Conservation (phyloP, 2,888 invertebrate species). For the Fragum fragum region DNA sequence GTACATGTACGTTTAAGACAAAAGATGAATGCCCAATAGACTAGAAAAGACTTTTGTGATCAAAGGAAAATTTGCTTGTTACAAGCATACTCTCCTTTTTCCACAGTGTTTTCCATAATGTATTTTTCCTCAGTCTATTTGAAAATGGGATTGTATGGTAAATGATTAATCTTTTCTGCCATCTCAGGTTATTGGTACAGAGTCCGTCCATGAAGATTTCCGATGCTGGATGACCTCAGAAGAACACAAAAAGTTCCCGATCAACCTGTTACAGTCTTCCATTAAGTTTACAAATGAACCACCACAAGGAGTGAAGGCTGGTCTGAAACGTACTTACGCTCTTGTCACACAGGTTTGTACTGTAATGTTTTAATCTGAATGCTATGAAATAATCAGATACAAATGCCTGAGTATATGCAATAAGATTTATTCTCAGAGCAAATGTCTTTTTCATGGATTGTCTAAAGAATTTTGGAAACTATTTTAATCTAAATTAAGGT, state of each 20-base stretch:
- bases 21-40: too few species aligned
- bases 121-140: too few species aligned
- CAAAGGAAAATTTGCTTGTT: conserved; percentile 3
- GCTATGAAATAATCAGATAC: too few species aligned
- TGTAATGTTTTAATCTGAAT: too few species aligned
- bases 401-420: too few species aligned
- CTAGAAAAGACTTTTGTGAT: neutral
- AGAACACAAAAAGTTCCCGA: conserved; percentile 97
- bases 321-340: conserved; percentile 97
- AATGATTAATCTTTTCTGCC: too few species aligned
- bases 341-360: conserved; percentile 90
- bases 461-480: too few species aligned
- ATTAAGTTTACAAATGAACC: conserved; percentile 99
- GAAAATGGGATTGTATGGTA: too few species aligned
- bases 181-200: conserved; percentile 88
- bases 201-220: conserved; percentile 93
- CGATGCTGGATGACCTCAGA: conserved; percentile 98
- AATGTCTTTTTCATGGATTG: too few species aligned
- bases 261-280: conserved; percentile 94
- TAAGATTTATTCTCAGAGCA: too few species aligned
- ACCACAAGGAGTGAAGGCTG: conserved; percentile 97
- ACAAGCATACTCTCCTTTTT: conserved; percentile 3
- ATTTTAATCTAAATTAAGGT: too few species aligned
- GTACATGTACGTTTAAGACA: too few species aligned
- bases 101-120: neutral